phyloP scores from a whole-genome alignment of 2,113 vertebrate species.

The Corythoichthys haematopterus region DNA sequence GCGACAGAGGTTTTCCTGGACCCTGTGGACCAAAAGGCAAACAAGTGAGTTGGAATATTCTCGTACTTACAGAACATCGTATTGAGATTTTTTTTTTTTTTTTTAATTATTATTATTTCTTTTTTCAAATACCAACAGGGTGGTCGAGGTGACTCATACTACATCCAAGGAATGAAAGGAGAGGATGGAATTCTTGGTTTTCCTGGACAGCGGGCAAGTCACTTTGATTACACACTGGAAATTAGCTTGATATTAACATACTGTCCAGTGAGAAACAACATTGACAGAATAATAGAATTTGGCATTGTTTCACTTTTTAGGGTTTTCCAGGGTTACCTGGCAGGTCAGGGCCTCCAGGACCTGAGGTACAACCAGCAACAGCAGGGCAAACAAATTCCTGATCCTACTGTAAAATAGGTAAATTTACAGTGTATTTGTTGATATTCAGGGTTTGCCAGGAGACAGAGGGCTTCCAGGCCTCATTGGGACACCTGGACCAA shows the following conservation, averaged over 20 bases:
- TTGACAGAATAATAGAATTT: background rate
- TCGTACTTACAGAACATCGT: background rate
- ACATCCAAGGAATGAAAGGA: conserved; percentile 26
- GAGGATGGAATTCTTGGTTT: conserved; percentile 51
- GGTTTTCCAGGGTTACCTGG: conserved; percentile 38
- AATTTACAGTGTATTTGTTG: conserved; percentile 1
- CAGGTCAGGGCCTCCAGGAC: conserved; percentile 28
- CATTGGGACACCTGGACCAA: conserved; percentile 42
- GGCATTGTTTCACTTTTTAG: conserved; percentile 21
- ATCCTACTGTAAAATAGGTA: background rate
- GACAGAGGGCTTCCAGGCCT: conserved; percentile 46
- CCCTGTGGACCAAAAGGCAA: conserved; percentile 47
- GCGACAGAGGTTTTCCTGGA: conserved; percentile 42
- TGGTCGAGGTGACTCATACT: background rate
- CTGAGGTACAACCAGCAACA: conserved; percentile 28
- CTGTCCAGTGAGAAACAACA: background rate
- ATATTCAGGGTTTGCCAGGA: conserved; percentile 37
- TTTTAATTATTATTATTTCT: background rate
- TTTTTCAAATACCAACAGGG: conserved; percentile 21
- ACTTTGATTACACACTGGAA: background rate
- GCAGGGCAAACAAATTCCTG: background rate
- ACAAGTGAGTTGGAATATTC: conserved; percentile 18
- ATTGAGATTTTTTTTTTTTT: background rate
- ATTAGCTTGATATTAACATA: background rate
- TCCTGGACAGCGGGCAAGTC: conserved; percentile 37